Percentiles rank a stretch among this genome's conserved stretches.
phyloP scores from a whole-genome alignment of 2,797 vertebrate genomes.

The Eulemur mongoz region DNA sequence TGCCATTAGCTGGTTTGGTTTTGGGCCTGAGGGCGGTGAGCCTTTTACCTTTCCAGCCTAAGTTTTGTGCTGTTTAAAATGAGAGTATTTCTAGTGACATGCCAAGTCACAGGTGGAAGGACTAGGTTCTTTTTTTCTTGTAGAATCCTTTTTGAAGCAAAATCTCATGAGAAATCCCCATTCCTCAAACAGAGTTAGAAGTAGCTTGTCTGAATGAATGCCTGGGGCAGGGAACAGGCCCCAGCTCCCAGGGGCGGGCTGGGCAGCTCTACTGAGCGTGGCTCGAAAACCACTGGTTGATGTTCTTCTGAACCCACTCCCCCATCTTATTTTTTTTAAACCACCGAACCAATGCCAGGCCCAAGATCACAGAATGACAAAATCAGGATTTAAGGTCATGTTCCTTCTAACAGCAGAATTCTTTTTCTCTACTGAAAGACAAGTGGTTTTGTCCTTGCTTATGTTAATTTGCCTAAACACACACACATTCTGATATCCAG shows the following conservation, averaged over 20 bases:
- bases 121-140: background rate
- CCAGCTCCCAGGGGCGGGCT: too few species aligned
- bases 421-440: background rate
- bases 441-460: background rate
- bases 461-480: background rate
- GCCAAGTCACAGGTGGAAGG: background rate
- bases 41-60: background rate
- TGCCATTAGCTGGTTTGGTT: background rate
- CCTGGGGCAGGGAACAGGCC: background rate
- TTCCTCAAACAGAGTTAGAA: background rate
- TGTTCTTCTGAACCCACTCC: background rate
- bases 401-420: background rate
- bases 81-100: background rate
- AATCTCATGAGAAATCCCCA: background rate
- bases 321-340: background rate
- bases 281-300: background rate
- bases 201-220: background rate
- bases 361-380: background rate
- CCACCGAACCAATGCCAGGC: background rate
- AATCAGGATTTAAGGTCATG: background rate
- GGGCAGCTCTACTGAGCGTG: background rate
- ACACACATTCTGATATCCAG: background rate
- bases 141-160: background rate
- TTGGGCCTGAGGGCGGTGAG: background rate
- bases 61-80: background rate